Evolutionary conservation across 1,140 invertebrate species (phyloP), one percentile per base, ranked within the genome.

Genomic region (Diabrotica virgifera): DNA sequence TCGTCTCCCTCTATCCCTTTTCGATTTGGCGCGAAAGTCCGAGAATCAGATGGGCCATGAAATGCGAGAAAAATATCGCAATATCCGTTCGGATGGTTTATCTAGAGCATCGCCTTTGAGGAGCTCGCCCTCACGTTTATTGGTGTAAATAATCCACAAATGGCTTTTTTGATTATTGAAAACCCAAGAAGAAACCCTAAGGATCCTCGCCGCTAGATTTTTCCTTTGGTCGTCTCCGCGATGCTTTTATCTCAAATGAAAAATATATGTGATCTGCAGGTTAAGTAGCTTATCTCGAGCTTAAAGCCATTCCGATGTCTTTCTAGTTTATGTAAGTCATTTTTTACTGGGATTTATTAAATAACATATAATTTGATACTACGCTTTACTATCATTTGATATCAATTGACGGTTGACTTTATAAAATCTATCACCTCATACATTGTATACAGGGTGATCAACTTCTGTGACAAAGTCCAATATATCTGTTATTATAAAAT

Each of bases 31-130:
- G 14, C 38, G 56, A 12, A 10, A 52, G 59, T 60, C 59, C 59
- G 40, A 52, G 36, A 52, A 58, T 60, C 59, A 60, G 59, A 60
- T 60, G 59, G 59, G 59, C 59, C 46, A 60, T 60, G 59, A 60
- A 60, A 60, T 13, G 59, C 59, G 40, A 60, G 59, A 52, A 60
- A 60, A 60, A 60, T 60, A 60, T 60, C 12, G 59, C 59, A 51
- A 60, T 60, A 60, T 60, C 59, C 59, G 59, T 52, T 60, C 40
- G 59, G 55, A 6, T n/a, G n/a, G n/a, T 60, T 52, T 60, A 60
- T 60, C 59, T 52, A 10, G 36, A 57, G 14, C 38, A 60, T 60
- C 59, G 59, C n/a, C 59, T 60, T 52, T 60, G 59, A 40, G 35
- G 14, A 50, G 56, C 37, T 46, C 24, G 55, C 37, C 35, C 55